Base-by-base conservation (phyloP, 2,113 vertebrate genomes). In the Sapayoa aenigma region DNA sequence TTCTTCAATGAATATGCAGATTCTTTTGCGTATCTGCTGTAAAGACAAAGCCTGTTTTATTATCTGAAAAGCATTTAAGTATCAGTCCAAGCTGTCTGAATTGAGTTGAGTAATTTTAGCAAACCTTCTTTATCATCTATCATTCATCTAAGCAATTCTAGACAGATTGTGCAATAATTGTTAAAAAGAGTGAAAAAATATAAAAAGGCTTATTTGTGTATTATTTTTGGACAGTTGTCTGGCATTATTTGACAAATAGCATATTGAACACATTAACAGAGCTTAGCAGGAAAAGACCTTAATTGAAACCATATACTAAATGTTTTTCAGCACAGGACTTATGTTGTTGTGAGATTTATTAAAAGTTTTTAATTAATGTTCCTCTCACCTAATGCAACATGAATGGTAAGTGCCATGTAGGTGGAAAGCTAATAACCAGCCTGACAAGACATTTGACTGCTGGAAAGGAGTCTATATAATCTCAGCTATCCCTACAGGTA, bases 1-100 rank as follows among this genome's bases (percentile, higher is more conserved):
- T 84, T 86, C 79, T 93, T 60, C 72, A 90, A 62, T 72, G 58
- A 89, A 93, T 90, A 92, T 79, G 73, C 31, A 94, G 69, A 95
- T 92, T 82, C 28, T 90, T 89, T 79, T 82, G 69, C 14, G 3
- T 75, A 82, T 62, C 41, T 84, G 8, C 16, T 90, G 22, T 27
- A 75, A 90, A 92, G 49, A 91, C 71, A 94, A 89, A 87, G n/a
- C n/a, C 41, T 37, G 50, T 56, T 65, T 89, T 78, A 62, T 82
- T 75, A 69, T 84, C 62, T 69, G 53, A 79, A 96, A 78, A 67
- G 9, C 16, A 46, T 75, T 93, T 69, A 25, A 0, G 0, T 33
- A 60, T 53, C 49, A 74, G 52, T 68, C 49, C 22, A 89, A 87
- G 50, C 21, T 78, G 25, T 68, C 65, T 78, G 77, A 93, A 93